Evolutionary conservation across 2,113 vertebrate species (phyloP), one percentile per base, ranked within the genome.

Genomic region (Cheirogaleus medius): DNA sequence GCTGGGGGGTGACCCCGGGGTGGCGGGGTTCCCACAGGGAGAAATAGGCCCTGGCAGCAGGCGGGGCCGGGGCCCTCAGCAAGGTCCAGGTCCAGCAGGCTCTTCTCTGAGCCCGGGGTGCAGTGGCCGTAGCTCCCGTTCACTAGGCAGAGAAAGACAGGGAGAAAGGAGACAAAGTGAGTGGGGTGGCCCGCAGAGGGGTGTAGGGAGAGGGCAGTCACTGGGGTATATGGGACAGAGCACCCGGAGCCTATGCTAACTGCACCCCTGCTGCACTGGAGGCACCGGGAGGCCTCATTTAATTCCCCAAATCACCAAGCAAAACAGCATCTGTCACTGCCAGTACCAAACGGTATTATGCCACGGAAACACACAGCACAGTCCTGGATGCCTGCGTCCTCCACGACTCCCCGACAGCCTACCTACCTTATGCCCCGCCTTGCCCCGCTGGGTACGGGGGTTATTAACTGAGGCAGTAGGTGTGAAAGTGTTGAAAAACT

Each of bases 41-140:
- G 97, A 74, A 98, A 98, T 49, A 98, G 85, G 82, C 92, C 81
- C 87, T 96, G 98, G 92, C 87, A 91, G 87, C 97, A 98, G 71
- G 96, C 44, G 18, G 97, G 92, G 66, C 93, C 54, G 0, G 96
- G 95, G 60, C 96, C 95, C 58, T 98, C 98, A 0, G 85, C 96
- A 76, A 98, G 97, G 90, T 98, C 98, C 95, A 97, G 87, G 93
- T 97, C 97, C 94, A 97, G 92, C 85, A 98, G 92, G 68, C 81
- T 96, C 96, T 97, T 98, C 92, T 98, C 97, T 0, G 97, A 84
- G 74, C 82, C 94, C 0, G 82, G 42, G 15, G 86, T 95, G 89
- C 97, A 95, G 90, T 73, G 96, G 64, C 93, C 29, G 2, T 95
- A 97, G 93, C 97, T 98, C 85, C 97, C 98, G 0, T 98, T 98